phyloP scores from a whole-genome alignment of 2,888 invertebrate species.

The Theodoxus fluviatilis region DNA sequence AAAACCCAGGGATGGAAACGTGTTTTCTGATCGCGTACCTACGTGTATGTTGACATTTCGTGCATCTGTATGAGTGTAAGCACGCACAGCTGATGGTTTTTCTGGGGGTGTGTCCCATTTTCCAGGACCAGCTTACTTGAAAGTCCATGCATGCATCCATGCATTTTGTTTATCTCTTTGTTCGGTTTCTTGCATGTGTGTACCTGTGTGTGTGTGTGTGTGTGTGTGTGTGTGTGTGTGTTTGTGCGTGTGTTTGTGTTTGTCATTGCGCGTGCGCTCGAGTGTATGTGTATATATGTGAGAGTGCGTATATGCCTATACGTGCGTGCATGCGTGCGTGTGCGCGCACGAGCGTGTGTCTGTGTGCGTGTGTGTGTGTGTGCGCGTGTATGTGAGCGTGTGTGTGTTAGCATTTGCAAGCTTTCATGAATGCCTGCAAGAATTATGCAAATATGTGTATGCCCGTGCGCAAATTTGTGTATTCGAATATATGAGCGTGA shows the following conservation, averaged over 20 bases:
- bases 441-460: neutral
- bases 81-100: too few relatives aligned
- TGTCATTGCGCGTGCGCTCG: neutral
- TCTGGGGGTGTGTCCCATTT: too few relatives aligned
- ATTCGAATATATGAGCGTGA: neutral
- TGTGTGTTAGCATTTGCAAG: neutral
- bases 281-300: neutral
- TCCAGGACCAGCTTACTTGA: too few relatives aligned
- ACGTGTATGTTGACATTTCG: too few relatives aligned
- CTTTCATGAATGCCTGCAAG: too few relatives aligned
- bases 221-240: neutral
- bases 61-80: too few relatives aligned
- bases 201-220: neutral
- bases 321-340: neutral
- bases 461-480: neutral
- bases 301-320: neutral
- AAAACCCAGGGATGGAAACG: too few relatives aligned
- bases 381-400: neutral
- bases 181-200: neutral
- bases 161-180: neutral
- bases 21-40: too few relatives aligned
- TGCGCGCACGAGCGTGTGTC: neutral
- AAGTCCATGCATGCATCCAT: too few relatives aligned
- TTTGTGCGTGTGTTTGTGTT: conserved; percentile 14
- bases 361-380: neutral